Evolutionary conservation across 1,140 invertebrate species (phyloP).

Genomic region (Cardiocondyla obscurior): DNA sequence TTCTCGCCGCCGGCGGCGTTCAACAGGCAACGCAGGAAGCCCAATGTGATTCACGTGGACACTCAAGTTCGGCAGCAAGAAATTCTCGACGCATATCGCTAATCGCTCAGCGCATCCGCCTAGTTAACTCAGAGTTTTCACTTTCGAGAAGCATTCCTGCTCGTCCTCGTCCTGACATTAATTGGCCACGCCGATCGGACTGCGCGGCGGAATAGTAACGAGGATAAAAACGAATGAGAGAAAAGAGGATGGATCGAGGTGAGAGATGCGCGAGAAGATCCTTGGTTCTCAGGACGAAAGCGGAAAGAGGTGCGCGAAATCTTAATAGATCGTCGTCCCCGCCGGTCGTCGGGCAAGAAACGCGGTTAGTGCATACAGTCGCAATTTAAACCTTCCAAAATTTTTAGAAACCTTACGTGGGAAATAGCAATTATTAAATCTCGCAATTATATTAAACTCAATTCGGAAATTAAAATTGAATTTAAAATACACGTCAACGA

Average conservation of each 20-base stretch:
- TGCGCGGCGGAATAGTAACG: conserved; percentile 27
- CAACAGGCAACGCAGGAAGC: conserved; percentile 76
- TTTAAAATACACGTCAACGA: no score
- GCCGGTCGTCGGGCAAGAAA: conserved; percentile 36
- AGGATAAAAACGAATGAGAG: conserved; percentile 7
- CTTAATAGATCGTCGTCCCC: conserved; percentile 63
- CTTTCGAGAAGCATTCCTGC: conserved; percentile 55
- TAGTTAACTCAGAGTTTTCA: conserved; percentile 26
- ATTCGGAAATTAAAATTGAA: no score
- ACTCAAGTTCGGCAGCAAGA: conserved; percentile 81
- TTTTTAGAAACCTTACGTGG: no score
- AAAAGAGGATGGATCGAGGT: neutral
- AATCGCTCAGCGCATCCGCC: conserved; percentile 3
- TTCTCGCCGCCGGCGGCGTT: conserved; percentile 80
- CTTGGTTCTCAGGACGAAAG: conserved; percentile 67
- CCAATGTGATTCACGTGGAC: conserved; percentile 80
- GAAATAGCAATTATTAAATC: no score
- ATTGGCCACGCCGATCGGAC: conserved; percentile 64
- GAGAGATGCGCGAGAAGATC: conserved; percentile 49
- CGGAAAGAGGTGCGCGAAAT: conserved; percentile 51
- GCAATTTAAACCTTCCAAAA: no score
- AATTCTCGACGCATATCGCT: conserved; percentile 74
- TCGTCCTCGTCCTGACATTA: conserved; percentile 55
- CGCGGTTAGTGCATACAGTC: neutral
- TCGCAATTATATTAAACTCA: no score